Evolutionary conservation across 2,113 vertebrate species (phyloP).

Genomic region (Electrona antarctica): DNA sequence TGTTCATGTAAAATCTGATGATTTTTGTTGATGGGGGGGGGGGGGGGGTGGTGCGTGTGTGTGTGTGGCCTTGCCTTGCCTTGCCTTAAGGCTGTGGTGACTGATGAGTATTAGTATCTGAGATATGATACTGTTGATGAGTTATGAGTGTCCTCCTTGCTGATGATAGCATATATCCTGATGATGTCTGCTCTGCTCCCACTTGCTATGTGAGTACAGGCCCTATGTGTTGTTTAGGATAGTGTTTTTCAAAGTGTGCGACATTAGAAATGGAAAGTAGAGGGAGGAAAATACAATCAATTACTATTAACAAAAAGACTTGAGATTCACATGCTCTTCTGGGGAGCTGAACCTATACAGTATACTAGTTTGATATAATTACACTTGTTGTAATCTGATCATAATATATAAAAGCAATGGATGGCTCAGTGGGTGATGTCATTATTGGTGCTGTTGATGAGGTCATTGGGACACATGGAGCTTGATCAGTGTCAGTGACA

Average conservation of each 20-base stretch:
- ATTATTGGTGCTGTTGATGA: slow-evolving; percentile 8
- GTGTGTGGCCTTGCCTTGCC: not conserved
- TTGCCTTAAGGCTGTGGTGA: not conserved
- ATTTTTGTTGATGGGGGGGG: not conserved
- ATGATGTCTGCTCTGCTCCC: slow-evolving; percentile 25
- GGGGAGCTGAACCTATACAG: too few species aligned
- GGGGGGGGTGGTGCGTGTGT: not conserved
- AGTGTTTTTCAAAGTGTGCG: too few species aligned
- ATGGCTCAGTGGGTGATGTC: not conserved
- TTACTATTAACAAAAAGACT: too few species aligned
- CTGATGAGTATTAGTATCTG: not conserved
- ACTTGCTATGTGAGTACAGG: not conserved
- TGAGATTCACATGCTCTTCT: too few species aligned
- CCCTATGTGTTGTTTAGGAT: too few species aligned
- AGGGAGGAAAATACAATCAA: too few species aligned
- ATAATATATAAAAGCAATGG: not conserved
- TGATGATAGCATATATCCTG: slow-evolving; percentile 1
- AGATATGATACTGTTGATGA: slow-evolving; percentile 17
- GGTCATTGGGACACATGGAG: not conserved
- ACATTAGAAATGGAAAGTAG: too few species aligned
- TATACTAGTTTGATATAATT: too few species aligned
- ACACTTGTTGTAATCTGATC: not conserved
- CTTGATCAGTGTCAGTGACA: too few species aligned
- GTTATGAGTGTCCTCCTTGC: slow-evolving; percentile 8
- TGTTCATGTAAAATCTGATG: too few species aligned